These are phyloP conservation scores for Lacanobia wlatinum DNA, from an alignment of 2,888 invertebrate species.

Conservation along the genomic window DNA sequence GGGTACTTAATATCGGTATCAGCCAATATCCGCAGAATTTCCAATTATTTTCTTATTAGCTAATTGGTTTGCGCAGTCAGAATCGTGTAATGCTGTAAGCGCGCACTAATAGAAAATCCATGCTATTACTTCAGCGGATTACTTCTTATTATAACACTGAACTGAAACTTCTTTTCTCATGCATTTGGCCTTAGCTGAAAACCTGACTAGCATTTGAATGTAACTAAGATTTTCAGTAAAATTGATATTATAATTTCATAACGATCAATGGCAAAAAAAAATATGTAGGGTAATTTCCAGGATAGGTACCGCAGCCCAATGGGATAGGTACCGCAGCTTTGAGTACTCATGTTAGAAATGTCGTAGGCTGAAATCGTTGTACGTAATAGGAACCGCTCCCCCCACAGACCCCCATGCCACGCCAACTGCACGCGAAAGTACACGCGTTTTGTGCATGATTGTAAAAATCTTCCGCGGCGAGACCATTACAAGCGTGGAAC, in stretches of 20 bases:
- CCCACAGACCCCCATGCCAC: no score
- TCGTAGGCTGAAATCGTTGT: no score
- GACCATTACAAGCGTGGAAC: no score
- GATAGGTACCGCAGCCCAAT: no score
- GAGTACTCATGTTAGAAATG: no score
- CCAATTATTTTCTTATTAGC: slow-evolving; percentile 48
- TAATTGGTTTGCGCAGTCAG: slow-evolving; percentile 51
- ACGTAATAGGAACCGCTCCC: no score
- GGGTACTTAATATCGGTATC: slow-evolving; percentile 5
- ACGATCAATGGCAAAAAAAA: background rate
- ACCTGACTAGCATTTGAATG: background rate
- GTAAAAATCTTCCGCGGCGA: no score
- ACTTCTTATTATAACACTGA: slow-evolving; percentile 11
- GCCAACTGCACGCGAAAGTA: no score
- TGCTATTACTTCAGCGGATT: slow-evolving; percentile 18
- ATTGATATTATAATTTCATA: background rate
- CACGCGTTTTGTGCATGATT: no score
- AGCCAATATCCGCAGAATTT: slow-evolving; percentile 34
- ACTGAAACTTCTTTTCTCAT: background rate
- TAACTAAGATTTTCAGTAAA: background rate
- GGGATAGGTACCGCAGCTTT: no score
- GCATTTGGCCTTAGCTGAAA: background rate
- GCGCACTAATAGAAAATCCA: slow-evolving; percentile 17
- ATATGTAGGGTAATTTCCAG: no score
- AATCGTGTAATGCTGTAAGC: slow-evolving; percentile 23